Base-by-base conservation (phyloP, 2,113 vertebrate species). In the Delphinus delphis region DNA sequence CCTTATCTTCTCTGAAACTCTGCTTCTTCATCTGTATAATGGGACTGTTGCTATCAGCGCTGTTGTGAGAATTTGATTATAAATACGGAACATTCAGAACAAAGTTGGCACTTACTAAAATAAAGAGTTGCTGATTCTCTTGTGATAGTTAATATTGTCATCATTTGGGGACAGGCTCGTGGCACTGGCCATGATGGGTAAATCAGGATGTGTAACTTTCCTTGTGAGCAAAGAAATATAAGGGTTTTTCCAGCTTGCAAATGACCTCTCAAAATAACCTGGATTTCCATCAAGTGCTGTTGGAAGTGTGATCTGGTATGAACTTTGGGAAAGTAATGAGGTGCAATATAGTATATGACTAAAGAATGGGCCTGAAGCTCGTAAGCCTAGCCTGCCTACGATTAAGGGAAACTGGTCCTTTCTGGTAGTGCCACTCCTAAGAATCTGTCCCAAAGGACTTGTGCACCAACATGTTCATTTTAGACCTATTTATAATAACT, bases 221-320 rank as follows among this genome's bases (percentile, higher is more conserved):
- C 65, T 92, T 41, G 9, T 5, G 36, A 93, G 68, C 50, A 90
- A 83, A 94, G 15, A 70, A 92, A 87, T 15, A 21, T 26, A 36
- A 79, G 10, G 68, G 60, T 80, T 92, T 96, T 94, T 74, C 79
- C 70, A 92, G n/a, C 38, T 95, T 58, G 70, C 68, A 95, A 63
- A 86, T 28, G 12, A 41, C 62, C 38, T 93, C 58, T 92, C 76
- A 41, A 55, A 87, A 96, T 89, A 92, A 88, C 38, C 83, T 2
- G 17, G 60, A 63, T 79, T 81, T 89, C 68, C n/a, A 41, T 31
- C 55, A n/a, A 41, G 23, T 14, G 17, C 55, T 90, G 28, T 18
- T 47, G n/a, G 26, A 55, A 71, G 55, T 33, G 20, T 33, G 38
- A 65, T 63, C 33, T 8, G 38, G 58, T 13, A 33, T 20, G 60